Base-by-base conservation (phyloP, 2,797 vertebrate genomes). In the Xiphophorus birchmanni region DNA sequence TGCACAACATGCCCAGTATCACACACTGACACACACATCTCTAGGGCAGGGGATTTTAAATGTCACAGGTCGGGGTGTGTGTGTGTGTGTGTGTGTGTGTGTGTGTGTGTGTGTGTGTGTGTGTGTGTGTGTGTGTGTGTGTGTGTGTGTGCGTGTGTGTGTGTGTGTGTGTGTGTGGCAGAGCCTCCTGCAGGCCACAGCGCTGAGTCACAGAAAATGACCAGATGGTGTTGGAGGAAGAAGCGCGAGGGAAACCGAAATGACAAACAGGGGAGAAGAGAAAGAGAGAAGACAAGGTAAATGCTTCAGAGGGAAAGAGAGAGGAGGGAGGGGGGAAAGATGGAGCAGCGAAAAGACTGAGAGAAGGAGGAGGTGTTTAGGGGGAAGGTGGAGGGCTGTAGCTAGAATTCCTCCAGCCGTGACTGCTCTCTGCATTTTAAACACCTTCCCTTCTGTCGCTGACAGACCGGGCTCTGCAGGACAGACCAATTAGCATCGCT, bases 391-490 rank as follows among this genome's bases (percentile, higher is more conserved):
- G 42, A 56, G 65, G 52, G 63, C 69, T 88, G 85, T 87, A 88
- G 84, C 78, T 79, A 92, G 80, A 87, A 80, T 89, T 93, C 91
- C 89, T 92, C 81, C 88, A 92, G 90, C 91, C 87, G 29, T 89
- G 90, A 91, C 89, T 82, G 91, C 87, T 87, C 87, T 90, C 88
- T 94, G 93, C 90, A 94, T 95, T 92, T 94, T 91, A 94, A 95
- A 94, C 91, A 95, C 92, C 86, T 91, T 90, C 80, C 86, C 87
- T 86, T 86, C 89, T 91, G 90, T 87, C 42, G 76, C 88, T 91
- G 86, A 87, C 75, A 82, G 79, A 58, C 50, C 48, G 21, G 29
- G 75, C 86, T 88, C 88, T 87, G 86, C 88, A 89, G 86, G 88
- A 90, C 47, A 0, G 21, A 21, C 86, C 85, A 90, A 88, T 91